Conservation (phyloP, 2,888 invertebrate species). For the Leptinotarsa rubiginosa region DNA sequence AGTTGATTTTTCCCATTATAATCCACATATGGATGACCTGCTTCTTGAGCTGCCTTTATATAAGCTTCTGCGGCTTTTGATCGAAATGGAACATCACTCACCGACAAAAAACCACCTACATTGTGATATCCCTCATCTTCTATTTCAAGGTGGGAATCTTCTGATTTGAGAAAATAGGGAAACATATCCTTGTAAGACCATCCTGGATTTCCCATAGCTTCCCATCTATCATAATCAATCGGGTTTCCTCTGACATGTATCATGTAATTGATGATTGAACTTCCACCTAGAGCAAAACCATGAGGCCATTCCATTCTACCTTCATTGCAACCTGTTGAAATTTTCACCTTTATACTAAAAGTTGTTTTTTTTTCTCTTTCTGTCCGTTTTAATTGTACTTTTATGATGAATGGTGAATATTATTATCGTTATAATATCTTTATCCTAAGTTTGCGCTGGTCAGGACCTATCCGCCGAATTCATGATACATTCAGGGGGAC, state of each 20-base stretch:
- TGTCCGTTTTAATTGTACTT: too few species aligned
- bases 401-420: too few species aligned
- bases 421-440: too few species aligned
- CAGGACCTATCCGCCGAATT: too few species aligned
- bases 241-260: slow-evolving; percentile 73
- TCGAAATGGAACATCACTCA: slow-evolving; percentile 61
- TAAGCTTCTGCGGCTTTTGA: slow-evolving; percentile 69
- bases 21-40: too few species aligned
- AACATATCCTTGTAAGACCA: slow-evolving; percentile 68
- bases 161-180: slow-evolving; percentile 63
- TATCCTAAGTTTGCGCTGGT: too few species aligned
- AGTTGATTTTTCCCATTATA: too few species aligned
- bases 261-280: slow-evolving; percentile 66
- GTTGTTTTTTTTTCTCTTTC: too few species aligned
- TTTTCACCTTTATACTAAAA: not conserved
- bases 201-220: slow-evolving; percentile 68
- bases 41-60: slow-evolving; percentile 70
- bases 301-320: slow-evolving; percentile 66
- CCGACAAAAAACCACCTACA: slow-evolving; percentile 62
- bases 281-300: slow-evolving; percentile 72
- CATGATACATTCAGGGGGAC: too few species aligned
- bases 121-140: slow-evolving; percentile 60
- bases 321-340: slow-evolving; percentile 59
- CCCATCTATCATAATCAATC: slow-evolving; percentile 79
- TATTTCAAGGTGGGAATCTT: slow-evolving; percentile 57